Evolutionary conservation across 1,140 invertebrate species (phyloP).

Genomic region (Tribolium castaneum): DNA sequence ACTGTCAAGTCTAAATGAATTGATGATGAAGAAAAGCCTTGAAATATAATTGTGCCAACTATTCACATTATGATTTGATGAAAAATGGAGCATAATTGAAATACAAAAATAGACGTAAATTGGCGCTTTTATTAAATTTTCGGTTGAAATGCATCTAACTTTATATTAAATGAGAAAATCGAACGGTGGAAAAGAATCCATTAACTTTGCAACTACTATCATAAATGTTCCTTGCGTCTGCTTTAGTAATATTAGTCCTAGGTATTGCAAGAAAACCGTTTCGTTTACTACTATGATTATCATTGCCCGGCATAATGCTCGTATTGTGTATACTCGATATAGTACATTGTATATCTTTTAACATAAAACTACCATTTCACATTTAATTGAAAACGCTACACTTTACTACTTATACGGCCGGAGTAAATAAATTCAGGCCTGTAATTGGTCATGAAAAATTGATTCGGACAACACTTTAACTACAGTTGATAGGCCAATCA

Average conservation of each 20-base stretch:
- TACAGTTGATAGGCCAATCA: background rate
- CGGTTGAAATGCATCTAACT: background rate
- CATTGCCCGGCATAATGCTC: conserved; percentile 13
- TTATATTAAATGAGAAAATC: conserved; percentile 27
- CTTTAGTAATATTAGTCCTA: conserved; percentile 21
- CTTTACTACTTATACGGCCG: background rate
- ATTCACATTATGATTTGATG: background rate
- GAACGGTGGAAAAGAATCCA: conserved; percentile 21
- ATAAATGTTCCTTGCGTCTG: conserved; percentile 29
- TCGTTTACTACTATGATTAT: conserved; percentile 29
- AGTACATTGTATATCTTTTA: conserved; percentile 13
- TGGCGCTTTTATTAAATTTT: conserved; percentile 16
- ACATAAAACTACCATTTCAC: conserved; percentile 14
- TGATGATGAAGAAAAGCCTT: conserved; percentile 5
- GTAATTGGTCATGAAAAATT: background rate
- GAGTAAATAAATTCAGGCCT: too few relatives aligned
- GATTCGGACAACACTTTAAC: background rate
- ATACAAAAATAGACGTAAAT: conserved; percentile 1
- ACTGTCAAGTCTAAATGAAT: conserved; percentile 20
- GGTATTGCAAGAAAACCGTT: conserved; percentile 21
- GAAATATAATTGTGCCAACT: background rate
- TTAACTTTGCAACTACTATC: conserved; percentile 4
- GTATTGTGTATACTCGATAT: conserved; percentile 24
- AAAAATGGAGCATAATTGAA: background rate
- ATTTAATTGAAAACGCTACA: conserved; percentile 19